These are phyloP conservation scores for Pagrus major DNA, from an alignment of 2,113 vertebrate genomes.

Conservation along the genomic window DNA sequence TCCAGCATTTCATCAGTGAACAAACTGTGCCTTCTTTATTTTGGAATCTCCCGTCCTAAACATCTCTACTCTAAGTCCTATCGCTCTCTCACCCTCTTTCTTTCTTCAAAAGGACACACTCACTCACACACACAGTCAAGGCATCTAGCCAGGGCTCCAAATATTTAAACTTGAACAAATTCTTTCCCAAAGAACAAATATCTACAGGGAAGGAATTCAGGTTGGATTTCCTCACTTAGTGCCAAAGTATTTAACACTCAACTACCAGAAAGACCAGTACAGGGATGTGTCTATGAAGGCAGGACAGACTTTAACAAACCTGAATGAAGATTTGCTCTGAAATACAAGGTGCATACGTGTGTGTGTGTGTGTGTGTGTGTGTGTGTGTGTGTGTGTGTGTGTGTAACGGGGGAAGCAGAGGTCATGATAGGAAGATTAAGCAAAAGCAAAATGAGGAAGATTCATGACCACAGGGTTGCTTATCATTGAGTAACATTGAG, in stretches of 20 bases:
- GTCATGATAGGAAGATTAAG: neutral
- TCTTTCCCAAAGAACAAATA: slow-evolving; percentile 56
- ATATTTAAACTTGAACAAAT: slow-evolving; percentile 77
- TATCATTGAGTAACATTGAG: neutral
- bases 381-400: neutral
- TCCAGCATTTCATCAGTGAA: slow-evolving; percentile 5
- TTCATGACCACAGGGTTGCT: neutral
- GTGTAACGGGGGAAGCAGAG: neutral
- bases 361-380: neutral
- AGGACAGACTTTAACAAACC: slow-evolving; percentile 9
- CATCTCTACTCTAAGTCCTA: neutral
- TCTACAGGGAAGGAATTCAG: slow-evolving; percentile 41
- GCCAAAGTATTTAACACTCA: slow-evolving; percentile 12
- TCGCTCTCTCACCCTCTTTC: neutral
- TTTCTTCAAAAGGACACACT: slow-evolving; percentile 8
- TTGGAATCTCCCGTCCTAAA: neutral
- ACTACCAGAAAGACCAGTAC: neutral
- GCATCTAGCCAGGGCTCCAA: slow-evolving; percentile 70
- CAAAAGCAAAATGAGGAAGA: neutral
- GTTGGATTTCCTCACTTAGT: slow-evolving; percentile 7
- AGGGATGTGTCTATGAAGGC: neutral
- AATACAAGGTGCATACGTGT: neutral
- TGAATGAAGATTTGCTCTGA: neutral
- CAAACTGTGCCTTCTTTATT: slow-evolving; percentile 9
- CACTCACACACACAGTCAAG: slow-evolving; percentile 44